Evolutionary conservation across 2,113 vertebrate species (phyloP), one percentile per base, ranked within the genome.

Genomic region (Rana temporaria): DNA sequence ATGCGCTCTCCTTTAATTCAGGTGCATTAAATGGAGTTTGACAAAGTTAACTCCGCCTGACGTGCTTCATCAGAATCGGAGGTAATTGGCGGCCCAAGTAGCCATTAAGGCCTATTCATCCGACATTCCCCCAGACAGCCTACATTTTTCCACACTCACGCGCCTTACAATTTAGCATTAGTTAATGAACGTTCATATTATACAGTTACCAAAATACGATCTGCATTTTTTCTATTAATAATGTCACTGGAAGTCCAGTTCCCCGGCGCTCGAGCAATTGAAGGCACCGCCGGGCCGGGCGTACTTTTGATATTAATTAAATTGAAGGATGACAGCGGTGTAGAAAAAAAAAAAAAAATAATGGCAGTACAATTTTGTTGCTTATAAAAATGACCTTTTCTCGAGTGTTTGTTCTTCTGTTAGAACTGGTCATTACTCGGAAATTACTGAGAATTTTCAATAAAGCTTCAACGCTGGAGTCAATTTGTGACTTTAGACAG

Each of bases 301-400:
- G 69, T 84, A 56, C 0, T 11, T 86, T 78, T 92, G 89, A 89
- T 93, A 89, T 91, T 94, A 94, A 94, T 95, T 95, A 94, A 90
- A 88, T 88, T 81, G 53, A 86, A 90, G 86, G 89, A 89, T 92
- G 92, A 94, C 93, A 94, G 92, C 74, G 77, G 82, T 30, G 42
- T 79, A 42, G 22, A 68, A 79, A 88, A 64, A 90, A 86, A 84
- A 82, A 87, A 85, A 60, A 75, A 69, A n/a, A n/a, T n/a, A n/a
- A 86, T 90, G 86, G 85, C 85, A 84, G 85, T 85, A 82, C 83
- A 83, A 60, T 86, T 89, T 89, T 84, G 85, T 52, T 80, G 67
- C 88, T 86, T 24, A 64, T 80, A 84, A 88, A 87, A 90, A 87
- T 93, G 93, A 94, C 93, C 93, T 94, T 95, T 94, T 89, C 72